Conservation (phyloP, 2,888 invertebrate species). For the Neoitamus cyanurus region DNA sequence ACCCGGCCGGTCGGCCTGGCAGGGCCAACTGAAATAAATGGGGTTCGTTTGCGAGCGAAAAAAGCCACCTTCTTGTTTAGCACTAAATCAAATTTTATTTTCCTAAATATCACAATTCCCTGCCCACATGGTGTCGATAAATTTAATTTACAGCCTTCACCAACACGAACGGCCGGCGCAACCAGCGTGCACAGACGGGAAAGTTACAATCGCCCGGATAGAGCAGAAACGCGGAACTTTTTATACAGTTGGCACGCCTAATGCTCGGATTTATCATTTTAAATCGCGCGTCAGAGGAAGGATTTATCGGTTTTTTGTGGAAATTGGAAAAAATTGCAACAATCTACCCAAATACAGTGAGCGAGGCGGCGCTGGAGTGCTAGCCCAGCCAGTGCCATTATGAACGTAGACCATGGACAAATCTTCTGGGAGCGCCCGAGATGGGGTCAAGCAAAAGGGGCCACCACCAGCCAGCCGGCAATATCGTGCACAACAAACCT, state of each 20-base stretch:
- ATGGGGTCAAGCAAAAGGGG: slow-evolving; percentile 43
- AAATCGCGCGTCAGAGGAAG: slow-evolving; percentile 46
- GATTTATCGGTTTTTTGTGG: slow-evolving; percentile 46
- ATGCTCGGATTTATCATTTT: slow-evolving; percentile 45
- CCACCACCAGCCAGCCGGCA: not conserved
- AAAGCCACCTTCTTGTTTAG: slow-evolving; percentile 37
- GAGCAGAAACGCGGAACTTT: slow-evolving; percentile 35
- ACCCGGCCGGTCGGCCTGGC: not conserved
- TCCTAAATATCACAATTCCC: slow-evolving; percentile 46
- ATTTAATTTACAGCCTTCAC: slow-evolving; percentile 47
- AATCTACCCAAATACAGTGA: slow-evolving; percentile 33
- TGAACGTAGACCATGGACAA: slow-evolving; percentile 31
- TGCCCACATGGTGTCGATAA: slow-evolving; percentile 47
- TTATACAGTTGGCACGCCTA: slow-evolving; percentile 43
- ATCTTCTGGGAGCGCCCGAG: slow-evolving; percentile 43
- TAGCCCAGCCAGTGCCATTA: not conserved
- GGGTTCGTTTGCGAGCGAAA: slow-evolving; percentile 2
- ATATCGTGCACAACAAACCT: slow-evolving; percentile 47
- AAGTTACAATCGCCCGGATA: slow-evolving; percentile 26
- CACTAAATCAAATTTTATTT: slow-evolving; percentile 48
- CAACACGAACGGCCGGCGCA: not conserved
- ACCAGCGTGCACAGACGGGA: not conserved
- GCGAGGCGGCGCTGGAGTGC: not conserved
- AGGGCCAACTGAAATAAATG: slow-evolving; percentile 37
- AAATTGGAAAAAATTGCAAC: slow-evolving; percentile 45